Evolutionary conservation across 2,113 vertebrate genomes (phyloP), one percentile per base, ranked within the genome.

Genomic region (Pollachius pollachius): DNA sequence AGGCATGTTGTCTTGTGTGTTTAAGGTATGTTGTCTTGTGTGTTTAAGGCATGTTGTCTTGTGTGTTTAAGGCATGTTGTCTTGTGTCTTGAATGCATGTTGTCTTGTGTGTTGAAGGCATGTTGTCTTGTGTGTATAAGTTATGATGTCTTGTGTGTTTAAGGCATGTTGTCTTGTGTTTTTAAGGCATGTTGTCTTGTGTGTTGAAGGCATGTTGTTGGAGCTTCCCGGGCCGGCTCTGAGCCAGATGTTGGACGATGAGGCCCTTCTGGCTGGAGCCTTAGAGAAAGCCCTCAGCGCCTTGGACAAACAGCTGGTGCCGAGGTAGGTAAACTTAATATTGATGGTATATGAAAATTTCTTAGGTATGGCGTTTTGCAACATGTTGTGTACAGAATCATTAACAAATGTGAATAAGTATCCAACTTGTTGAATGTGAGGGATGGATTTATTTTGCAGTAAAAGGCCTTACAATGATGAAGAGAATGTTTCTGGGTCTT

Each of bases 161-260:
- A 72, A 94, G 93, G 93, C 1, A 94, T 93, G 93, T 60, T 94
- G 75, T 81, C n/a, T n/a, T n/a, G n/a, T n/a, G n/a, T n/a, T n/a
- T n/a, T n/a, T n/a, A n/a, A n/a, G n/a, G n/a, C n/a, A n/a, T 54
- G 52, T 56, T 5, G 54, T 56, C 15, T 56, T 56, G 12, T 56
- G 17, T 56, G n/a, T 76, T 76, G 15, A 72, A 94, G 93, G 93
- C 1, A 94, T 93, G 93, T 60, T 94, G 75, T 81, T 94, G 70
- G 92, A 93, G 74, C 82, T 94, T 15, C 92, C 93, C 1, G 70
- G 25, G 34, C 52, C 85, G 56, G 88, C 92, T 0, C 69, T 94
- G 63, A 75, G 25, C 52, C 88, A 89, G 88, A 90, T 93, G 86
- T 64, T 93, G 60, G 85, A 85, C 75, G 91, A 94, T 63, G 90